Percentiles rank a stretch among this genome's conserved stretches.
Conservation (phyloP, 2,888 invertebrate species). For the Psylliodes chrysocephalus region DNA sequence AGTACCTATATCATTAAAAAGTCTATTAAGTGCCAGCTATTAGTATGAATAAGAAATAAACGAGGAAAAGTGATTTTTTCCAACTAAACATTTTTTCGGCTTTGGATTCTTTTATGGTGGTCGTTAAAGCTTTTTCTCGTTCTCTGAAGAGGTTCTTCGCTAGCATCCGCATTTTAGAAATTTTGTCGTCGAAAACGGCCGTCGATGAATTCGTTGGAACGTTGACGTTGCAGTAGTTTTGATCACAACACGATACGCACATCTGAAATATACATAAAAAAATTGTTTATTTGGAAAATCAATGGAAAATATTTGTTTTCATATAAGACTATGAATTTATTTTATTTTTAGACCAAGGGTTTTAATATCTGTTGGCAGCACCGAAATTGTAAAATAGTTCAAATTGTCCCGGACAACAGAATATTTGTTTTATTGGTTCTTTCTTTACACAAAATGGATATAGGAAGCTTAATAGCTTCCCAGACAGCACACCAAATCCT, state of each 20-base stretch:
- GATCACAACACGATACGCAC: conserved; percentile 73
- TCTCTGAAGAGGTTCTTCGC: conserved; percentile 63
- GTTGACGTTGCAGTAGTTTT: conserved; percentile 72
- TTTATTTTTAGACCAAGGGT: too few relatives aligned
- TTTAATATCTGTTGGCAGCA: too few relatives aligned
- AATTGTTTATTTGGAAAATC: too few relatives aligned
- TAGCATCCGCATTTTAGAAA: conserved; percentile 63
- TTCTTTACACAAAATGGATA: too few relatives aligned
- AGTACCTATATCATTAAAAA: neutral
- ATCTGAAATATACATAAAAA: conserved; percentile 68
- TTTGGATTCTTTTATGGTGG: conserved; percentile 58
- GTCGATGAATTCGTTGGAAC: conserved; percentile 71
- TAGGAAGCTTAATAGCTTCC: too few relatives aligned
- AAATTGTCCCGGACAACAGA: too few relatives aligned
- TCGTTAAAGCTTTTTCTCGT: conserved; percentile 62
- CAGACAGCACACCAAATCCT: too few relatives aligned
- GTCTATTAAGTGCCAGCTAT: conserved; percentile 21
- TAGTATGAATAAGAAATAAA: conserved; percentile 35
- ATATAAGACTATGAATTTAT: too few relatives aligned
- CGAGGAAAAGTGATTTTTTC: conserved; percentile 32
- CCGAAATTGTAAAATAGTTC: too few relatives aligned
- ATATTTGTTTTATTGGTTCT: too few relatives aligned
- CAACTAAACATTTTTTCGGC: conserved; percentile 21
- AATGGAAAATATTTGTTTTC: too few relatives aligned
- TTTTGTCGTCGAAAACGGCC: conserved; percentile 66